These are phyloP conservation scores for Gymnopithys bicolor DNA, from an alignment of 2,797 vertebrate genomes.

Conservation along the genomic window DNA sequence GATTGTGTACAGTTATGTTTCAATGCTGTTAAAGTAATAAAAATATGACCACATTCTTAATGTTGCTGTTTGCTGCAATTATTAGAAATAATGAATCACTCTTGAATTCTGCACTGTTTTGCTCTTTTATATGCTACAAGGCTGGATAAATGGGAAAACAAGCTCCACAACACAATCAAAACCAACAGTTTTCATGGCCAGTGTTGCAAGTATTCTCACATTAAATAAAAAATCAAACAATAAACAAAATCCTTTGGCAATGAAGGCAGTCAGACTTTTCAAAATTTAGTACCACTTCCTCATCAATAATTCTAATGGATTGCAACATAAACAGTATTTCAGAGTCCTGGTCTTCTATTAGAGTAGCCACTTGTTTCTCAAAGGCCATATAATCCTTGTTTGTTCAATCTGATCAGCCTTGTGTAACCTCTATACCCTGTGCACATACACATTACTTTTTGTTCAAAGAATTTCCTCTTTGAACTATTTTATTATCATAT, in stretches of 20 bases:
- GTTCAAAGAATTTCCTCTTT: neutral
- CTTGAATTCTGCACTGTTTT: neutral
- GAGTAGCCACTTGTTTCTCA: neutral
- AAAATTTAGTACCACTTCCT: neutral
- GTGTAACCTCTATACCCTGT: neutral
- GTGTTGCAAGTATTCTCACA: neutral
- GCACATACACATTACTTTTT: neutral
- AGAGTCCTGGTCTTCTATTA: neutral
- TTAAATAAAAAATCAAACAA: neutral
- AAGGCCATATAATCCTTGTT: neutral
- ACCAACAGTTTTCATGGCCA: neutral
- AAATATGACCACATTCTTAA: neutral
- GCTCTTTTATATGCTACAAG: neutral
- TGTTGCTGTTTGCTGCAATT: neutral
- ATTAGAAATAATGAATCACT: neutral
- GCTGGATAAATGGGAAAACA: neutral
- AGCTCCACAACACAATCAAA: neutral
- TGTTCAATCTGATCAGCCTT: neutral
- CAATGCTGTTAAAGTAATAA: neutral
- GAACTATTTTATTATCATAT: neutral
- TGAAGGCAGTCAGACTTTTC: neutral
- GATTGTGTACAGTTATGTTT: neutral
- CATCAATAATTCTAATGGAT: accelerated
- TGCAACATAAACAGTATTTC: neutral
- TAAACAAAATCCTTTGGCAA: neutral